Base-by-base conservation (phyloP, 2,797 vertebrate species). In the Decapterus maruadsi region DNA sequence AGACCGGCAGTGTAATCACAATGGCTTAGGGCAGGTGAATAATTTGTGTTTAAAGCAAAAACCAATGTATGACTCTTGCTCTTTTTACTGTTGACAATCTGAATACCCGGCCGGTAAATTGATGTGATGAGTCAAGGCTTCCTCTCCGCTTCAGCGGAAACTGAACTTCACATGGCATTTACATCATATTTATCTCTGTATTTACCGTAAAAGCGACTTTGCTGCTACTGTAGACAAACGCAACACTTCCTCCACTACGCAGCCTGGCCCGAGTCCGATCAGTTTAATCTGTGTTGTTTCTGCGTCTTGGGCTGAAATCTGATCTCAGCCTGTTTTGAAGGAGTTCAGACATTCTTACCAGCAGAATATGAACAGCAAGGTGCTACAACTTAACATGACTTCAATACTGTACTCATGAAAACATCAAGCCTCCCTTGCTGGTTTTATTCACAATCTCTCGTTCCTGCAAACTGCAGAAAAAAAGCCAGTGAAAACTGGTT, bases 21-120 rank as follows among this genome's bases (percentile, higher is more conserved):
- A 38, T 22, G 7, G 48, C 69, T 75, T 59, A 46, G 5, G 58
- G 50, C 54, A 75, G 76, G 83, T 85, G 64, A 74, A 80, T 68
- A 61, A 70, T 67, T 72, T 59, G 61, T 51, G 40, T 50, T 68
- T 36, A 38, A 34, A 72, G 51, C 31, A 60, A 72, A 48, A 68
- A 26, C 46, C 68, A 58, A 4, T 6, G 19, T 2, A 60, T 6
- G 43, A 58, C n/a, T 67, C 68, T 64, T 40, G 55, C 20, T 45
- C 0, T 53, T 72, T 72, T 14, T 12, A 50, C 9, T 12, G 20
- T 54, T 72, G 43, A 67, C 57, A 75, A n/a, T 34, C 38, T 68
- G 29, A 78, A 68, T 29, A 4, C 48, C 42, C 36, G 8, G 42
- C 42, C 36, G 8, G 42, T 62, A 55, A 83, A 75, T 77, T 76